A percentile compares a stretch with the other conserved stretches of the same genome.
Conservation (phyloP, 92 coral and sea anemone species). For the Porites lobata region DNA sequence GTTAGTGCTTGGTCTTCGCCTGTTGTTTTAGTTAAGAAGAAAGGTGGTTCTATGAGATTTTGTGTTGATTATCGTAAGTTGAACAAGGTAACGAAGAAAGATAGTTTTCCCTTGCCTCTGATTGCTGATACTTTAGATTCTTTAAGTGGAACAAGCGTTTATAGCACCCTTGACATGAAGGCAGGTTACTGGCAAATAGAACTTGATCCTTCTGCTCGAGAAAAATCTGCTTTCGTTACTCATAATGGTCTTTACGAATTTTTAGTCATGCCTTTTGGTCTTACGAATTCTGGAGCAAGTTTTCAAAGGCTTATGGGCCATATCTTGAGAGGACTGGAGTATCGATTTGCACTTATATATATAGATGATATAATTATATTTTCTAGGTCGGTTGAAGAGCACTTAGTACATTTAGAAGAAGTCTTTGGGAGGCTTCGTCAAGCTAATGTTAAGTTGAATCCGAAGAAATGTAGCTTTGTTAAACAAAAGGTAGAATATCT, state of each 20-base stretch:
- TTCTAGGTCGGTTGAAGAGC: constrained; percentile 29
- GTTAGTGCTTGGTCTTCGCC: constrained; percentile 60
- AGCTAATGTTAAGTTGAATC: constrained; percentile 71
- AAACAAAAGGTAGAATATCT: constrained; percentile 6
- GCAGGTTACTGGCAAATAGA: constrained; percentile 62
- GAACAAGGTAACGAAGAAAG: constrained; percentile 36
- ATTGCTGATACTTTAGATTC: not conserved
- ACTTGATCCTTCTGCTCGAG: not conserved
- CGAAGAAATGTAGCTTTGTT: constrained; percentile 59
- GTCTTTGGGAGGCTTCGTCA: constrained; percentile 58
- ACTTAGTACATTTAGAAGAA: constrained; percentile 49
- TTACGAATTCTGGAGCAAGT: constrained; percentile 25
- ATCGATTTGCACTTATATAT: constrained; percentile 17
- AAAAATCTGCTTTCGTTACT: too few relatives aligned
- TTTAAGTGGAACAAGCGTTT: constrained; percentile 27
- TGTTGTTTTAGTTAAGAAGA: constrained; percentile 60
- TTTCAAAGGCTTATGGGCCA: constrained; percentile 37
- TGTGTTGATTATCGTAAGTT: constrained; percentile 21
- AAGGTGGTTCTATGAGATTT: constrained; percentile 52
- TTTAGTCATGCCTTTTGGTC: constrained; percentile 20
- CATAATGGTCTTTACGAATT: constrained; percentile 30
- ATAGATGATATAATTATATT: constrained; percentile 49
- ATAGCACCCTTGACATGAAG: constrained; percentile 36
- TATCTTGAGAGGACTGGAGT: not conserved
- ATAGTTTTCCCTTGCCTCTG: too few relatives aligned